Evolutionary conservation across 2,113 vertebrate genomes (phyloP).

Genomic region (human): GRCh38 chr6:62503001-62503500

Average conservation of each 20-base stretch:
- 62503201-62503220: not conserved
- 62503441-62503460: not conserved
- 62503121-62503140: not conserved
- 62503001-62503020: not conserved
- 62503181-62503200: not conserved
- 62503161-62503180: not conserved
- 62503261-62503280: not conserved
- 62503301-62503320: not conserved
- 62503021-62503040: not conserved
- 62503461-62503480: not conserved
- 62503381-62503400: not conserved
- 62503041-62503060: not conserved
- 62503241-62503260: not conserved
- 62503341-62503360: not conserved
- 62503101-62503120: not conserved
- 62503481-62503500: not conserved
- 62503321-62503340: not conserved
- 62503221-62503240: not conserved
- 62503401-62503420: not conserved
- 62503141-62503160: not conserved
- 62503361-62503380: not conserved
- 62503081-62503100: not conserved
- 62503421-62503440: not conserved
- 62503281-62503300: not conserved
- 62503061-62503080: not conserved